phyloP scores from a whole-genome alignment of 2,113 vertebrate genomes.

The Pachypanchax playfairii region DNA sequence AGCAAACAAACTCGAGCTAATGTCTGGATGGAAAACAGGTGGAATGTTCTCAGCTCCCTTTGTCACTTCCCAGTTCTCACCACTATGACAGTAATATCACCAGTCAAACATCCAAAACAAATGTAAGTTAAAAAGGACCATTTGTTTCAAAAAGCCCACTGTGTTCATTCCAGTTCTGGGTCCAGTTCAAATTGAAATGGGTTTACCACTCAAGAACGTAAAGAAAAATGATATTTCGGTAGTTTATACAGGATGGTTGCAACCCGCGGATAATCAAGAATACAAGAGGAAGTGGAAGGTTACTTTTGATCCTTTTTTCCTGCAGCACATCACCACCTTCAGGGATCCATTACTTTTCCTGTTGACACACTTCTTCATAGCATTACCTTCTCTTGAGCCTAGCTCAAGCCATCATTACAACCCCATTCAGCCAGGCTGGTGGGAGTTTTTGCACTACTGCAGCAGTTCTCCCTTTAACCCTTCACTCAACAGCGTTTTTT shows the following conservation, averaged over 20 bases:
- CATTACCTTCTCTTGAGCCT: constrained; percentile 29
- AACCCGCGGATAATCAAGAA: constrained; percentile 13
- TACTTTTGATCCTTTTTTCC: constrained; percentile 5
- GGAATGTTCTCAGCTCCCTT: constrained; percentile 13
- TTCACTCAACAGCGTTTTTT: constrained; percentile 12
- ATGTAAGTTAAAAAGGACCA: constrained; percentile 16
- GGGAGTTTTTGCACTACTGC: constrained; percentile 69
- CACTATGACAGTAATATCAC: constrained; percentile 11
- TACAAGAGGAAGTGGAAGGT: constrained; percentile 40
- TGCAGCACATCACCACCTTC: constrained; percentile 13
- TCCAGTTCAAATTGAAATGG: constrained; percentile 55
- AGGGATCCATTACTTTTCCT: constrained; percentile 10
- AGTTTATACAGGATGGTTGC: constrained; percentile 18
- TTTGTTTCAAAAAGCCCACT: constrained; percentile 41
- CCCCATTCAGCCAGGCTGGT: constrained; percentile 57
- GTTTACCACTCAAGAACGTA: constrained; percentile 53
- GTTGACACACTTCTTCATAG: neutral
- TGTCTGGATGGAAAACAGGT: too few relatives aligned
- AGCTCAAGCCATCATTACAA: constrained; percentile 29
- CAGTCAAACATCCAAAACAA: constrained; percentile 8
- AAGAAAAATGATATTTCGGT: constrained; percentile 1
- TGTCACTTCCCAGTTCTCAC: constrained; percentile 24
- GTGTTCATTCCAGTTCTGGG: constrained; percentile 59
- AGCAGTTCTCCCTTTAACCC: constrained; percentile 23
- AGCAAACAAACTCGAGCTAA: too few relatives aligned